Percentiles rank a stretch among this genome's conserved stretches.
phyloP scores from a whole-genome alignment of 1,140 invertebrate genomes.

The Matsumurasca onukii region DNA sequence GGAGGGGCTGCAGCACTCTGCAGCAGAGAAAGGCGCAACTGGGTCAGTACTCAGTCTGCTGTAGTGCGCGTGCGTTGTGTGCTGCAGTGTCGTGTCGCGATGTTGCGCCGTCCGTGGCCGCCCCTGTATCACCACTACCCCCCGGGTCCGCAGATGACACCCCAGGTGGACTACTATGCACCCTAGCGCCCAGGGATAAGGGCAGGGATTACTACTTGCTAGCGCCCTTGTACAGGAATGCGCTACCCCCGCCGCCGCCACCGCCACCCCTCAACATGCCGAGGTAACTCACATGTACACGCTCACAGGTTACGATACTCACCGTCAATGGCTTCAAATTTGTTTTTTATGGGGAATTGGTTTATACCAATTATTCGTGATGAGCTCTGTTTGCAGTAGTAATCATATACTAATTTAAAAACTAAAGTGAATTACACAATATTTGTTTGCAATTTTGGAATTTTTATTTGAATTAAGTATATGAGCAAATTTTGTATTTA shows the following conservation, averaged over 20 bases:
- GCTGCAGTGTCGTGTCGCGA: slow-evolving; percentile 26
- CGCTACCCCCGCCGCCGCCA: slow-evolving; percentile 57
- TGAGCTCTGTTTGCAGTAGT: too few species aligned
- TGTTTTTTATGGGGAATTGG: too few species aligned
- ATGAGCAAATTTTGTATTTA: too few species aligned
- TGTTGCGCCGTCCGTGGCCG: slow-evolving; percentile 43
- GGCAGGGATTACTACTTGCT: slow-evolving; percentile 68
- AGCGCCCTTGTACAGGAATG: slow-evolving; percentile 65
- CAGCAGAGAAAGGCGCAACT: slow-evolving; percentile 7
- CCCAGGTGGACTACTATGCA: slow-evolving; percentile 50
- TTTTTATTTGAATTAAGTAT: too few species aligned
- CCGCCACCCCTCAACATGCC: slow-evolving; percentile 47
- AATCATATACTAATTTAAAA: too few species aligned
- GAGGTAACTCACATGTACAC: slow-evolving; percentile 34
- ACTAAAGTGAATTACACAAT: too few species aligned
- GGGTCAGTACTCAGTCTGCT: background rate
- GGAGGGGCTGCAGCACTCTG: slow-evolving; percentile 8
- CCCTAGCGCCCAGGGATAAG: slow-evolving; percentile 55
- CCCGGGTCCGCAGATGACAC: slow-evolving; percentile 30
- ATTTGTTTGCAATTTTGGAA: too few species aligned
- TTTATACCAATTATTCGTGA: too few species aligned
- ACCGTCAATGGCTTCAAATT: too few species aligned
- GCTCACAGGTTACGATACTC: too few species aligned
- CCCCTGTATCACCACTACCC: slow-evolving; percentile 40
- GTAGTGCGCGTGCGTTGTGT: slow-evolving; percentile 12